Evolutionary conservation across 2,797 vertebrate species (phyloP).

Genomic region (Poliocrania exsul): DNA sequence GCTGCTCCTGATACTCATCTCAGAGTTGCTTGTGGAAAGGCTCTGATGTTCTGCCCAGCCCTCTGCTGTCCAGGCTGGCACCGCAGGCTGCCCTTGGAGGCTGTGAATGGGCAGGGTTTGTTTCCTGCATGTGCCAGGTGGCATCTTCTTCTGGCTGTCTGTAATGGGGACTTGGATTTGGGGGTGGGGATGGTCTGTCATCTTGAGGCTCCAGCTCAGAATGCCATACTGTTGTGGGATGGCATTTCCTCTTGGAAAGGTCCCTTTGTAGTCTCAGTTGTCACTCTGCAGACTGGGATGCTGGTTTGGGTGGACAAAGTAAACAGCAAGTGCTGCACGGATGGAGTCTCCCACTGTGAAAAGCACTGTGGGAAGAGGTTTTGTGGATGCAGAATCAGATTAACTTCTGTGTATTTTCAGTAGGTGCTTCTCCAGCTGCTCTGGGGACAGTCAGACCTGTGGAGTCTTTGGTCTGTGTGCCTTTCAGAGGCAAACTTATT

Average conservation of each 20-base stretch:
- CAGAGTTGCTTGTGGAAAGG: not conserved
- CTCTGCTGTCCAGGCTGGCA: not conserved
- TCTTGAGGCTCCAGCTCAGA: not conserved
- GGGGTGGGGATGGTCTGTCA: not conserved
- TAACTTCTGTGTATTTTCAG: not conserved
- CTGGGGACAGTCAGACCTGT: not conserved
- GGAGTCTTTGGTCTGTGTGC: not conserved
- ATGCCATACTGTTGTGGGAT: not conserved
- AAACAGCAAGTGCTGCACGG: not conserved
- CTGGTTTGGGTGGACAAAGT: not conserved
- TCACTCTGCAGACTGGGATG: not conserved
- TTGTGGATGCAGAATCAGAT: not conserved
- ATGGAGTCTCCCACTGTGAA: not conserved
- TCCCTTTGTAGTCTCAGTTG: not conserved
- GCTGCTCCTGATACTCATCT: not conserved
- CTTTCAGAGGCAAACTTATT: not conserved
- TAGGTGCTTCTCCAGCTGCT: not conserved
- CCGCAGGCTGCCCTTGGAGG: not conserved
- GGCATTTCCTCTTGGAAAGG: not conserved
- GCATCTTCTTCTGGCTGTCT: not conserved
- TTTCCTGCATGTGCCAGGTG: not conserved
- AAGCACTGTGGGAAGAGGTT: not conserved
- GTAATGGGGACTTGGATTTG: not conserved
- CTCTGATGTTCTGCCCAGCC: not conserved
- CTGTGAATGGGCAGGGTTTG: not conserved